A percentile compares a stretch with the other conserved stretches of the same genome.
These are phyloP conservation scores for Mythimna pallens DNA, from an alignment of 2,888 invertebrate genomes.

Conservation along the genomic window DNA sequence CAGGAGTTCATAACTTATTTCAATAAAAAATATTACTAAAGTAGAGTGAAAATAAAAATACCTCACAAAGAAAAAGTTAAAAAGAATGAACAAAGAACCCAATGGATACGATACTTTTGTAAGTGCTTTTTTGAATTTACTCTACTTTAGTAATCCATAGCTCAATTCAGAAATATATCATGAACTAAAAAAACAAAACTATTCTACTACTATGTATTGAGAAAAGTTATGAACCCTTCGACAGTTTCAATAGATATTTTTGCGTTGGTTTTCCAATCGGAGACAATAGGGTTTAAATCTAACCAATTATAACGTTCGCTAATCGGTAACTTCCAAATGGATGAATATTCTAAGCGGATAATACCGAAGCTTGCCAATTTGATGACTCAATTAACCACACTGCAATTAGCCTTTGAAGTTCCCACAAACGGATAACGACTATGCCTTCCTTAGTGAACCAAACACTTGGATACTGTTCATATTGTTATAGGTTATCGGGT, in stretches of 20 bases:
- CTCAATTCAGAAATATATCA: no score
- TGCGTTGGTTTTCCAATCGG: background rate
- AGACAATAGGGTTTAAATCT: constrained; percentile 13
- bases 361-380: constrained; percentile 45
- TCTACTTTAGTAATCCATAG: no score
- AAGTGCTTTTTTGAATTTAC: no score
- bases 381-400: constrained; percentile 49
- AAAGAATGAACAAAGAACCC: no score
- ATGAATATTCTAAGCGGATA: constrained; percentile 27
- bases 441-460: constrained; percentile 36
- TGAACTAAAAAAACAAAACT: no score
- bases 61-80: no score
- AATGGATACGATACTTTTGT: no score
- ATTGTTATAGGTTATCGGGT: constrained; percentile 27
- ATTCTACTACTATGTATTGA: no score
- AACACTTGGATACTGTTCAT: constrained; percentile 25
- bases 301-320: constrained; percentile 19
- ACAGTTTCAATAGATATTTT: background rate
- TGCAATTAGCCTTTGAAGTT: constrained; percentile 49
- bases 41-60: no score
- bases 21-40: no score
- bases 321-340: constrained; percentile 26
- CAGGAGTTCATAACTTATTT: background rate
- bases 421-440: constrained; percentile 45
- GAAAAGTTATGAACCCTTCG: no score